Base-by-base conservation (phyloP, 64 coral and sea anemone species). In the Trachythela sp. region DNA sequence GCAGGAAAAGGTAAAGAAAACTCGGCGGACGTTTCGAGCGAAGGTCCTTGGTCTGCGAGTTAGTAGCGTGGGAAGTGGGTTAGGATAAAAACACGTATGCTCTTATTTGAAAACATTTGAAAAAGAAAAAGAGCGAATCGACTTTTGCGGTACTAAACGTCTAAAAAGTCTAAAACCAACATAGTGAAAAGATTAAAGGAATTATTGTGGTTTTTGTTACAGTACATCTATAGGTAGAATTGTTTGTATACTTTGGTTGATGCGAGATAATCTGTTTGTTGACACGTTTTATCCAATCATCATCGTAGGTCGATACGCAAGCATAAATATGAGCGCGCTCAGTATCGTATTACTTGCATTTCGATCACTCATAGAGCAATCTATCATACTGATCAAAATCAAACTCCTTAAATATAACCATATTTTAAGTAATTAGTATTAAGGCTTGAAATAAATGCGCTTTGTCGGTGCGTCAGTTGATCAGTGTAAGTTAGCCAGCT, bases 351-450 rank as follows among this genome's bases (percentile, higher is more conserved):
- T 80, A 37, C 75, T 10, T 35, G 20, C 18, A 68, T n/a, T 31
- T 36, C 15, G 31, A 80, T 80, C 75, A 37, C 75, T 35, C 30
- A 80, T 8, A 36, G 2, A 77, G 33, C 20, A 35, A 80, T 80
- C 75, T 15, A 80, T 80, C 75, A 80, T 91, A 92, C 89, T 92
- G 90, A 92, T 92, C 87, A 92, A 87, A 94, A 97, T 97, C 95
- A 85, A 90, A 6, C 75, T 88, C 90, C 84, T 92, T 91, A 94
- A 89, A 77, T 87, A 94, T 86, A 89, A 94, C 88, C 83, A 85
- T 80, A 92, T 77, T 92, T 90, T 90, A 88, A 88, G 84, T 93
- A 97, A 97, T 97, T 97, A 97, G 90, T 92, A n/a, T n/a, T n/a
- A 84, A 8, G 42, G 58, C 85, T 84, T 80, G 75, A 80, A 77